Evolutionary conservation across 2,797 vertebrate genomes (phyloP).

Genomic region (Tragelaphus oryx): DNA sequence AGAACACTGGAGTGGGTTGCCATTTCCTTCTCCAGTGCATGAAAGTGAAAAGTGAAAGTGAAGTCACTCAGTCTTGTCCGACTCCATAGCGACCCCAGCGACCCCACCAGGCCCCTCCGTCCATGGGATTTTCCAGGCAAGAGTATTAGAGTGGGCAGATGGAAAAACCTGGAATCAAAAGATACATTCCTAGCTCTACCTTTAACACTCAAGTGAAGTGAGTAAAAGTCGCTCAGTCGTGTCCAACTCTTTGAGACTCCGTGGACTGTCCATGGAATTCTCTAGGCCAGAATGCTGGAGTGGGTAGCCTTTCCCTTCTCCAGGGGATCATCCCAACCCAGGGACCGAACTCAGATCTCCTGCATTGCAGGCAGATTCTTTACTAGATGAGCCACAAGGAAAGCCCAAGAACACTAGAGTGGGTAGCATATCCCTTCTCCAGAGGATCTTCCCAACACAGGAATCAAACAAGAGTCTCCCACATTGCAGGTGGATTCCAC

Average conservation of each 20-base stretch:
- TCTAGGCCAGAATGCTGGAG: not conserved
- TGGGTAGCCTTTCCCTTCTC: not conserved
- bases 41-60: too few species aligned
- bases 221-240: not conserved
- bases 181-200: fast-evolving
- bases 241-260: not conserved
- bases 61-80: too few species aligned
- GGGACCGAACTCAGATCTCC: not conserved
- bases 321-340: not conserved
- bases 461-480: not conserved
- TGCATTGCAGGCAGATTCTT: fast-evolving
- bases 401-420: not conserved
- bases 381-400: not conserved
- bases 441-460: not conserved
- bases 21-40: too few species aligned
- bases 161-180: not conserved
- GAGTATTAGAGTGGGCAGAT: not conserved
- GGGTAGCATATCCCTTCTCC: not conserved
- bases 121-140: too few species aligned
- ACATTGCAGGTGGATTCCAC: not conserved
- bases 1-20: too few species aligned
- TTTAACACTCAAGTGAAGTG: not conserved
- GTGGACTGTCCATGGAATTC: not conserved
- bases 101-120: too few species aligned
- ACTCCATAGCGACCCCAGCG: too few species aligned